A percentile compares a stretch with the other conserved stretches of the same genome.
Conservation (phyloP, 2,888 invertebrate genomes). For the Trichogramma dendrolimi region DNA sequence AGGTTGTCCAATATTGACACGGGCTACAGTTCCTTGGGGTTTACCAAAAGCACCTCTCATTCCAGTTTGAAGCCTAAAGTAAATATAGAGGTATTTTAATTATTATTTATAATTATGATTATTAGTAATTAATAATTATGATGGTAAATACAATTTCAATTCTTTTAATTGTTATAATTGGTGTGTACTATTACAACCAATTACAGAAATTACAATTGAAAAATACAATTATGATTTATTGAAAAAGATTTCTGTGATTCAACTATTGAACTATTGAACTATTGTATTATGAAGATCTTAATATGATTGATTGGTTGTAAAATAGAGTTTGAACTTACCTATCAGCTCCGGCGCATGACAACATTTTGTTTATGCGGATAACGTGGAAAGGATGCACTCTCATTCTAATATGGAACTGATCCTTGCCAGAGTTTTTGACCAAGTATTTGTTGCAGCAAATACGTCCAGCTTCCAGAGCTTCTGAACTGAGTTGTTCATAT, state of each 20-base stretch:
- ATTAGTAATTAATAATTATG: neutral
- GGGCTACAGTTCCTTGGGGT: conserved; percentile 99
- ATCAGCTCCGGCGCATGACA: conserved; percentile 99
- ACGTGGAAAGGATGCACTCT: conserved; percentile 99
- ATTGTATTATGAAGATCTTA: no score
- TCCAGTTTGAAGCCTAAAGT: conserved; percentile 92
- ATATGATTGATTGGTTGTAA: no score
- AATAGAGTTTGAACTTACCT: conserved; percentile 59
- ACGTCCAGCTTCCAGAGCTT: conserved; percentile 98
- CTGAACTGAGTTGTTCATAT: conserved; percentile 98
- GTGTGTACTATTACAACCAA: no score
- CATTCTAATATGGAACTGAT: conserved; percentile 99
- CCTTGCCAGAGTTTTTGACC: conserved; percentile 98
- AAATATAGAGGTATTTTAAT: neutral
- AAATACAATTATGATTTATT: no score
- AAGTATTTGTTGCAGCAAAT: conserved; percentile 99
- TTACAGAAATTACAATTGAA: no score
- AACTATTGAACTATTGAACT: no score
- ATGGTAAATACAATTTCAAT: neutral
- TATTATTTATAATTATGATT: neutral
- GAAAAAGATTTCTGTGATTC: no score
- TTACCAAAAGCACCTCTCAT: conserved; percentile 99
- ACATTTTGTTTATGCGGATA: conserved; percentile 99
- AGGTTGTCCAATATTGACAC: conserved; percentile 96
- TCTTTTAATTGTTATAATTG: no score